Conservation (phyloP, 2,113 vertebrate genomes). For the Xiphophorus hellerii region DNA sequence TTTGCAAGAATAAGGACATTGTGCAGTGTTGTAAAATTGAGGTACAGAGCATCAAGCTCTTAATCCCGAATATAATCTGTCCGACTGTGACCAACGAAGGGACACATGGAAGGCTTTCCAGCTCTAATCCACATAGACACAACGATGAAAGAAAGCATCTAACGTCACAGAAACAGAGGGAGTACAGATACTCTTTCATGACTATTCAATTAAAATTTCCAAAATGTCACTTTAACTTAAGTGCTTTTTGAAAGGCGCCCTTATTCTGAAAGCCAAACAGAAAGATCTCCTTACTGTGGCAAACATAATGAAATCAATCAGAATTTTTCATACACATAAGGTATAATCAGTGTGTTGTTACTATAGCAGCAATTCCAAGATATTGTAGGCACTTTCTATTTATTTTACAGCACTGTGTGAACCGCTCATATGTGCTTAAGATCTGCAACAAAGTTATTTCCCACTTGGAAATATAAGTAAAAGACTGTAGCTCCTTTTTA, state of each 20-base stretch:
- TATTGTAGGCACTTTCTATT: not conserved
- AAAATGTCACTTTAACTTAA: conserved; percentile 9
- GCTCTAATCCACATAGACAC: conserved; percentile 67
- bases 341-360: not conserved
- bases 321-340: not conserved
- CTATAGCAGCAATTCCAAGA: not conserved
- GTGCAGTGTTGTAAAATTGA: conserved; percentile 50
- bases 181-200: conserved; percentile 20
- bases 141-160: conserved; percentile 54
- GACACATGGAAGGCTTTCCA: conserved; percentile 70
- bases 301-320: conserved; percentile 10
- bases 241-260: not conserved
- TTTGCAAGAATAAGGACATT: conserved; percentile 56
- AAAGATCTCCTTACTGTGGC: conserved; percentile 2
- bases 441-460: conserved; percentile 5
- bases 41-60: conserved; percentile 66
- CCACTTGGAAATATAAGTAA: conserved; percentile 11
- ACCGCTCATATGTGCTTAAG: conserved; percentile 1
- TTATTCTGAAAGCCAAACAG: not conserved
- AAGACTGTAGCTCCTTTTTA: not conserved
- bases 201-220: conserved; percentile 4
- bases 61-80: conserved; percentile 80
- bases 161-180: conserved; percentile 35
- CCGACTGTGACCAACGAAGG: conserved; percentile 61
- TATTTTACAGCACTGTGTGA: not conserved